Base-by-base conservation (phyloP, 2,113 vertebrate species). In the Perca fluviatilis region DNA sequence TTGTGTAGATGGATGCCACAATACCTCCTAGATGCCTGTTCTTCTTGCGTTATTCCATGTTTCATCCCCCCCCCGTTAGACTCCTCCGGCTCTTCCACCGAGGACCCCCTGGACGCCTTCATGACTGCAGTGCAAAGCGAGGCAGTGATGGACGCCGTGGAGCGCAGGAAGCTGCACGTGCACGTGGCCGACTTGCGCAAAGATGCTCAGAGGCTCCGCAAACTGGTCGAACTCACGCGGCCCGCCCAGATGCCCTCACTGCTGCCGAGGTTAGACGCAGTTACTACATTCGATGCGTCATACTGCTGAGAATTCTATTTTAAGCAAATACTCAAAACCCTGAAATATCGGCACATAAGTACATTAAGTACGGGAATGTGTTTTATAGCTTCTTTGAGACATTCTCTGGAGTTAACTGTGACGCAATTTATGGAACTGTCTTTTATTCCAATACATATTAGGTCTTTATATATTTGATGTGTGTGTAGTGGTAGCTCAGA, bases 81-180 rank as follows among this genome's bases (percentile, higher is more conserved):
- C 81, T 87, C 94, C 2, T 94, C 95, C 8, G 92, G 95, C 71
- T 89, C 95, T 0, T 91, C 95, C 4, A 81, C 95, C 33, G 97
- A 98, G 73, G 98, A 99, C 89, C 94, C 98, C 4, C 92, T 99
- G 91, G 98, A 99, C 21, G 98, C 96, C 2, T 99, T 99, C 88
- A 99, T 99, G 98, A 98, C 95, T 0, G 96, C 96, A 16, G 98
- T 99, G 74, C 96, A 95, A 43, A 96, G 95, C 0, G 95, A 96
- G 47, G 92, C 76, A 12, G 69, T 96, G 0, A 92, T 99, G 82
- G 98, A 99, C 83, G 95, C 92, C 0, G 96, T 99, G 84, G 95
- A 97, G 75, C 96, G 98, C 46, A 96, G 96, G 93, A 99, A 98
- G 82, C 96, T 99, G 73, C 98, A 99, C 46, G 75, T 99, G 81